phyloP scores from a whole-genome alignment of 2,888 invertebrate species.

The Caenorhabditis afra region DNA sequence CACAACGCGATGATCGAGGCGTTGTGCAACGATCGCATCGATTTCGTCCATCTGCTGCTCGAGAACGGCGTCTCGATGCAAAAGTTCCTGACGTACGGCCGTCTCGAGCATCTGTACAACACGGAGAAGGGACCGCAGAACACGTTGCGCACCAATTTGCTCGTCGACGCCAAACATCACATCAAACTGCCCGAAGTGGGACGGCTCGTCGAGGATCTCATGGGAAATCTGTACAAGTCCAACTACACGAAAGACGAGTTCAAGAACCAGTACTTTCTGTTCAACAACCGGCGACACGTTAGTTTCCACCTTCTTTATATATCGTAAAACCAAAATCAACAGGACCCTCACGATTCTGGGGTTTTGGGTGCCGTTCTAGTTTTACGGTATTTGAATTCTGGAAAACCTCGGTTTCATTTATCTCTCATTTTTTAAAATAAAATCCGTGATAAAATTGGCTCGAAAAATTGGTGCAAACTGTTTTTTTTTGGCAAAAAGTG shows the following conservation, averaged over 20 bases:
- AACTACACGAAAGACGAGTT: slow-evolving; percentile 95
- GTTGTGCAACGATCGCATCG: slow-evolving; percentile 97
- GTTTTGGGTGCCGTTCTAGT: too few species aligned
- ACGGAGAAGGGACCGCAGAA: slow-evolving; percentile 91
- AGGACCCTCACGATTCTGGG: too few species aligned
- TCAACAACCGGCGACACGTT: slow-evolving; percentile 66
- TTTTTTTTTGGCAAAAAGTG: too few species aligned
- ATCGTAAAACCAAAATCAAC: too few species aligned
- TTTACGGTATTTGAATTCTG: too few species aligned
- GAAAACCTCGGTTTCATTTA: too few species aligned
- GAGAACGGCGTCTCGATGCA: slow-evolving; percentile 99
- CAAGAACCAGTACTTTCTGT: slow-evolving; percentile 78
- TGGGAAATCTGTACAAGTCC: slow-evolving; percentile 97
- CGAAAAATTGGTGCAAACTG: too few species aligned
- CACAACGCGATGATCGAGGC: slow-evolving; percentile 99
- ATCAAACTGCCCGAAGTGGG: slow-evolving; percentile 83
- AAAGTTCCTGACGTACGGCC: slow-evolving; percentile 94
- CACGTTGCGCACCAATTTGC: slow-evolving; percentile 84
- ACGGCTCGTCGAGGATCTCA: slow-evolving; percentile 95
- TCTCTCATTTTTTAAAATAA: too few species aligned
- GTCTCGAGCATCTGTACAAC: slow-evolving; percentile 93
- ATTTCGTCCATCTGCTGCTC: slow-evolving; percentile 95
- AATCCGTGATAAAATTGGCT: too few species aligned
- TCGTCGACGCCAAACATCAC: slow-evolving; percentile 49
- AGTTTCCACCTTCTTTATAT: too few species aligned